Conservation (phyloP, 2,797 vertebrate species). For the Mastacembelus armatus region DNA sequence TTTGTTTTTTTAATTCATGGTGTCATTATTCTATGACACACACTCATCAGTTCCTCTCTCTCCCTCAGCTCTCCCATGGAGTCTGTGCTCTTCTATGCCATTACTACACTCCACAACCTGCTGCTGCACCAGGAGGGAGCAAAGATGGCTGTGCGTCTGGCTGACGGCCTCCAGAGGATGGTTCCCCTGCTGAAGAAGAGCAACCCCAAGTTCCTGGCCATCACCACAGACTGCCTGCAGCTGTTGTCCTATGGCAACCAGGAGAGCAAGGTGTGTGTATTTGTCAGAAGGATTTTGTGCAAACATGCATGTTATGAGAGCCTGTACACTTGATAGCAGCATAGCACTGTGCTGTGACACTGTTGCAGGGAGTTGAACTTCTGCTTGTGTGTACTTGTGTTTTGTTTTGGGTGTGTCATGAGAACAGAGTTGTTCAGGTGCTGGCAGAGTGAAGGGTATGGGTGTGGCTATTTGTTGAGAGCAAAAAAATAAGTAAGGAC, state of each 20-base stretch:
- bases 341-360: conserved; percentile 23
- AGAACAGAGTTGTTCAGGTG: conserved; percentile 49
- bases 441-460: background rate
- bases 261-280: conserved; percentile 92
- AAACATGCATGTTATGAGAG: background rate
- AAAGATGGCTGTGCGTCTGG: conserved; percentile 98
- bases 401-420: conserved; percentile 68
- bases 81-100: conserved; percentile 97
- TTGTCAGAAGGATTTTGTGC: background rate
- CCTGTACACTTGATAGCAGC: background rate
- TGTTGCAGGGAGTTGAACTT: background rate
- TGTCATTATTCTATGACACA: background rate
- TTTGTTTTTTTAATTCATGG: background rate
- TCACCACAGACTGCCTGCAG: conserved; percentile 98
- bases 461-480: conserved; percentile 44
- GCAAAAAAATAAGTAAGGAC: conserved; percentile 3
- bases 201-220: conserved; percentile 98
- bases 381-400: conserved; percentile 40
- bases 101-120: conserved; percentile 98
- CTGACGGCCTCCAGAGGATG: conserved; percentile 97
- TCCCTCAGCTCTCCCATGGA: conserved; percentile 92
- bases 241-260: conserved; percentile 97
- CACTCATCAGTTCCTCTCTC: background rate
- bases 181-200: conserved; percentile 97
- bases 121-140: conserved; percentile 98